Evolutionary conservation across 2,888 invertebrate genomes (phyloP).

Genomic region (Noctuana brunneofusca): DNA sequence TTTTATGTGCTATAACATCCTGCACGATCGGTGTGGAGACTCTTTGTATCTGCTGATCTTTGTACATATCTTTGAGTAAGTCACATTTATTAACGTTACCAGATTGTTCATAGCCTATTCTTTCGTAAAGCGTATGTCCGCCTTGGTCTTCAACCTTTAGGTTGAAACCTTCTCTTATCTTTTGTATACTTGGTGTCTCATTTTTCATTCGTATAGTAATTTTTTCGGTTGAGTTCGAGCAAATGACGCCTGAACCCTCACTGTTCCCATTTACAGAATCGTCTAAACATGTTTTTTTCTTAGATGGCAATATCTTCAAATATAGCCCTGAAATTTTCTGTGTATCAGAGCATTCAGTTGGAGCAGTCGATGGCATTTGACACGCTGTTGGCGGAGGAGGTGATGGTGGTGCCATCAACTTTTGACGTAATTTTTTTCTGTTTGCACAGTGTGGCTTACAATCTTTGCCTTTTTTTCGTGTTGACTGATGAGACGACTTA

Average conservation of each 20-base stretch:
- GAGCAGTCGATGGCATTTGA: neutral
- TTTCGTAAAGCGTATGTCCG: constrained; percentile 60
- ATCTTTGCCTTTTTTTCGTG: constrained; percentile 33
- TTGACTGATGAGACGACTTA: neutral
- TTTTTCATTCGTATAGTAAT: constrained; percentile 52
- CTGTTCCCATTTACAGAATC: constrained; percentile 39
- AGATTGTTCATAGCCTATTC: constrained; percentile 51
- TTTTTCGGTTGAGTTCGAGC: constrained; percentile 51
- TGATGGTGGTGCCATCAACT: neutral
- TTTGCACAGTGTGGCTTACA: constrained; percentile 44
- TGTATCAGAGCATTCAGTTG: neutral
- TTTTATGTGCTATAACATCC: constrained; percentile 40
- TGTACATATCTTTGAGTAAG: constrained; percentile 53
- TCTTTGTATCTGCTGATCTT: constrained; percentile 51
- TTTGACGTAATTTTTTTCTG: constrained; percentile 27
- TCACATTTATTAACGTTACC: constrained; percentile 34
- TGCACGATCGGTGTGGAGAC: constrained; percentile 48
- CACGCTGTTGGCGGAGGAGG: constrained; percentile 5
- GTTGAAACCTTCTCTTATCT: constrained; percentile 53
- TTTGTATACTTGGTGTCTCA: constrained; percentile 52
- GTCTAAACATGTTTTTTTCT: constrained; percentile 36
- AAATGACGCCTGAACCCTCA: constrained; percentile 41
- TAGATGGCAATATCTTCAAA: constrained; percentile 51
- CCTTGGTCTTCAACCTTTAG: constrained; percentile 62
- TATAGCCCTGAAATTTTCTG: constrained; percentile 45